Percentiles rank a stretch among this genome's conserved stretches.
Evolutionary conservation across 2,888 invertebrate species (phyloP).

Genomic region (Rhagonycha lutea): DNA sequence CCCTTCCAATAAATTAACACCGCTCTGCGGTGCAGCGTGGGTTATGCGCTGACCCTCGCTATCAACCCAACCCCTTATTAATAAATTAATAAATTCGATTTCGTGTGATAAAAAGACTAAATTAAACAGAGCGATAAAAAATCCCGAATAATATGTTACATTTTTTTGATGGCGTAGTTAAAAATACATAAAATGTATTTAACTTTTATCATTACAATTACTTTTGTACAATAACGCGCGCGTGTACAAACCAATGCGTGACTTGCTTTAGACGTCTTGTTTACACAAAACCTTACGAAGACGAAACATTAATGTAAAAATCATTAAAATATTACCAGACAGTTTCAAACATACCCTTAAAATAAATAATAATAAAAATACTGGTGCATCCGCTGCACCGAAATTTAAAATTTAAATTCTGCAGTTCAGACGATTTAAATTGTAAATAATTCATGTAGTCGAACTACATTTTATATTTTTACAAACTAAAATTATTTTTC

Average conservation of each 20-base stretch:
- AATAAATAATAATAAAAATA: not conserved
- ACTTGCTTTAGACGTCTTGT: conserved; percentile 17
- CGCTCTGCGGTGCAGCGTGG: not conserved
- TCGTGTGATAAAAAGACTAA: not conserved
- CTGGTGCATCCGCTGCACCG: not conserved
- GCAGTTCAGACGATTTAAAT: not conserved
- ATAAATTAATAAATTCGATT: not conserved
- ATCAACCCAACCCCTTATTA: fast-evolving
- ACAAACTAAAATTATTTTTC: not conserved
- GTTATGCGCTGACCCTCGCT: not conserved
- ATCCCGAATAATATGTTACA: not conserved
- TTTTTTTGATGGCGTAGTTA: not conserved
- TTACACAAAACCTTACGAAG: conserved; percentile 20
- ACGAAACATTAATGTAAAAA: conserved; percentile 19
- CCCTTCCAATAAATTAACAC: not conserved
- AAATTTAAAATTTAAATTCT: not conserved
- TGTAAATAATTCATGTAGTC: not conserved
- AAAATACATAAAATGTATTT: not conserved
- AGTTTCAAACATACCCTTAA: not conserved
- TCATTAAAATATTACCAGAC: conserved; percentile 6
- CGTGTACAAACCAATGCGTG: conserved; percentile 18
- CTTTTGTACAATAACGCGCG: not conserved
- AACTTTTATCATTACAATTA: not conserved
- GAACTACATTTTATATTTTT: not conserved
- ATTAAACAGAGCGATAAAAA: not conserved